Base-by-base conservation (phyloP, 2,888 invertebrate genomes). In the Cryptosula pallasiana region DNA sequence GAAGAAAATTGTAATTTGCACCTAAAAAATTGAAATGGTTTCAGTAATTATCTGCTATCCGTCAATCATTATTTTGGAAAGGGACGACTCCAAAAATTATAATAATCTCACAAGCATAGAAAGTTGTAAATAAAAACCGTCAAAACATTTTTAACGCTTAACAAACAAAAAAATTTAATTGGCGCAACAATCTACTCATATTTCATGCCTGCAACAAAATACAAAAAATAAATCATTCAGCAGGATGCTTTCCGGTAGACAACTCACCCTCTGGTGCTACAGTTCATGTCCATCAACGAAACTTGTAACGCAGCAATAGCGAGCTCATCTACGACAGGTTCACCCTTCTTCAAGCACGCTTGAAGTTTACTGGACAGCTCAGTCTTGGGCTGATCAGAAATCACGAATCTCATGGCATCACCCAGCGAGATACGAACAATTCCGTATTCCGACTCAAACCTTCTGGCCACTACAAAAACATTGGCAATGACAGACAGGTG, bases 381-480 rank as follows among this genome's bases (percentile, higher is more conserved):
- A 0, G 82, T 78, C 69, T 80, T 79, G 0, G 83, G 80, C 75
- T 84, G 83, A 20, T 76, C 77, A 5, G 77, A 72, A 71, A 84
- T 73, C 0, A 84, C 77, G 45, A 71, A 74, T 35, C 84, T 77
- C 77, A 85, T 77, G 0, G 83, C 83, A 72, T 84, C 83, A 20
- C 85, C 85, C 25, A 82, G 78, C 1, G 84, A 84, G 72, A 85
- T 74, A n/a, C 83, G 75, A 69, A 81, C 75, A 69, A 82, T 73
- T 16, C 84, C 85, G 74, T 80, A 83, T 69, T 84, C 82, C 69
- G 82, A 78, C 2, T 77, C 82, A 78, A 85, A 83, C 63, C 83
- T 76, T 58, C 79, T 81, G 1, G 83, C 82, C 79, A 85, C 84
- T 85, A 77, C 23, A 77, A 76, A 58, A 34, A 36, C 9, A 63